Conservation (phyloP, 2,888 invertebrate species). For the Acanthoscelides obtectus region DNA sequence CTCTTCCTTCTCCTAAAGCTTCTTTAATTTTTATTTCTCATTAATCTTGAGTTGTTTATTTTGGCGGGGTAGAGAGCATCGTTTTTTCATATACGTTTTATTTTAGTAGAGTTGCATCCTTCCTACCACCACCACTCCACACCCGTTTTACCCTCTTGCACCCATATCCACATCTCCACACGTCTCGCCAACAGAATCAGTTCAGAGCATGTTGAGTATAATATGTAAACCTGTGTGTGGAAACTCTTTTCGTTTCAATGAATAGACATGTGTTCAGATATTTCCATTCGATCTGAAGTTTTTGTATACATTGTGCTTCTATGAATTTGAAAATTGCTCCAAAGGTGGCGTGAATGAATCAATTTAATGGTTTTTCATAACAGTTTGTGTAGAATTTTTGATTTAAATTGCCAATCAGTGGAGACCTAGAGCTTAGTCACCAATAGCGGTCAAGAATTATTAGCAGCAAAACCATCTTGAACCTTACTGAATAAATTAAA, state of each 20-base stretch:
- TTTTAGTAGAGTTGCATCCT: slow-evolving; percentile 20
- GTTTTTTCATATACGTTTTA: slow-evolving; percentile 9
- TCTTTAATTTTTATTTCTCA: background rate
- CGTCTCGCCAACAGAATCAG: slow-evolving; percentile 9
- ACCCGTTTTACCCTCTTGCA: background rate
- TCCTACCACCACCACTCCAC: slow-evolving; percentile 12
- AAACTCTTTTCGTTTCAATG: slow-evolving; percentile 6
- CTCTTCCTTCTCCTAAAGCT: background rate
- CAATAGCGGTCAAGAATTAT: no score
- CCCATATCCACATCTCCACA: background rate
- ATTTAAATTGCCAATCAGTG: no score
- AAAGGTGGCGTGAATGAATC: no score
- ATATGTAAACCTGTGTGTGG: slow-evolving; percentile 38
- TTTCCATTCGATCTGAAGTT: background rate
- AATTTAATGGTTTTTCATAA: no score
- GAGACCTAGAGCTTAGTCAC: no score
- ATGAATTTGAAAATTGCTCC: no score
- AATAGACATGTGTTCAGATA: background rate
- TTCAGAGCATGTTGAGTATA: slow-evolving; percentile 40
- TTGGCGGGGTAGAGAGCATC: slow-evolving; percentile 64
- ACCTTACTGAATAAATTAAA: no score
- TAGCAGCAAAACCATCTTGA: no score
- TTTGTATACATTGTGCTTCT: no score
- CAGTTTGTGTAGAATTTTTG: no score
- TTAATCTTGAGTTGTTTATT: slow-evolving; percentile 22